A percentile compares a stretch with the other conserved stretches of the same genome.
phyloP scores from a whole-genome alignment of 35 echinoderm and acorn worm genomes.

The Apostichopus japonicus region DNA sequence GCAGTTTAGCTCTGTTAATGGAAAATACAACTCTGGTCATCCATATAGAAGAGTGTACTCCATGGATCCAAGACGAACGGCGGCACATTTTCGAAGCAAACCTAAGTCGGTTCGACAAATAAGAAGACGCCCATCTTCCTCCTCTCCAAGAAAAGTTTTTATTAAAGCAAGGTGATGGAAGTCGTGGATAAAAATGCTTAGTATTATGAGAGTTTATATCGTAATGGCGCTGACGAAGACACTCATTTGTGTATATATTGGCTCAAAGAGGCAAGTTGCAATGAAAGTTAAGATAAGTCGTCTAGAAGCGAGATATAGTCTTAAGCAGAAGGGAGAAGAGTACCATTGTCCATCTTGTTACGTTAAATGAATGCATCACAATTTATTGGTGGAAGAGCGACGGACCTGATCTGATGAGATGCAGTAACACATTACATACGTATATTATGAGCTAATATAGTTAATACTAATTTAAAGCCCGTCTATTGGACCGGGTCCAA shows the following conservation, averaged over 20 bases:
- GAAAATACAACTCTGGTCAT: not conserved
- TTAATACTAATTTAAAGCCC: no score
- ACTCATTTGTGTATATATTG: not conserved
- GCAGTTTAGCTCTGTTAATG: not conserved
- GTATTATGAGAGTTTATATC: no score
- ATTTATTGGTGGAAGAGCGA: no score
- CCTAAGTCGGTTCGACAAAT: not conserved
- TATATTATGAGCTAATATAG: no score
- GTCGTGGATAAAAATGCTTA: no score
- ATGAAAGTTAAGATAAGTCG: not conserved
- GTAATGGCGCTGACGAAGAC: no score
- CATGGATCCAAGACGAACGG: not conserved
- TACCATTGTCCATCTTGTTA: no score
- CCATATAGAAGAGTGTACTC: not conserved
- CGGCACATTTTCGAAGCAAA: not conserved
- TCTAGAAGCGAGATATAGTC: not conserved
- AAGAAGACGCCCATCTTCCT: not conserved
- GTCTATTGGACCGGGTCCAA: no score
- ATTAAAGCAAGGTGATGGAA: not conserved
- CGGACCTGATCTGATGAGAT: no score
- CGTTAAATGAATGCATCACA: no score
- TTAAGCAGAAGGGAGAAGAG: no score
- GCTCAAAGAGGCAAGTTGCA: not conserved
- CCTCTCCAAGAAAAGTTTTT: not conserved
- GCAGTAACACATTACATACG: no score